A percentile compares a stretch with the other conserved stretches of the same genome.
These are phyloP conservation scores for Carcharodon carcharias DNA, from an alignment of 2,797 vertebrate genomes.

Conservation along the genomic window DNA sequence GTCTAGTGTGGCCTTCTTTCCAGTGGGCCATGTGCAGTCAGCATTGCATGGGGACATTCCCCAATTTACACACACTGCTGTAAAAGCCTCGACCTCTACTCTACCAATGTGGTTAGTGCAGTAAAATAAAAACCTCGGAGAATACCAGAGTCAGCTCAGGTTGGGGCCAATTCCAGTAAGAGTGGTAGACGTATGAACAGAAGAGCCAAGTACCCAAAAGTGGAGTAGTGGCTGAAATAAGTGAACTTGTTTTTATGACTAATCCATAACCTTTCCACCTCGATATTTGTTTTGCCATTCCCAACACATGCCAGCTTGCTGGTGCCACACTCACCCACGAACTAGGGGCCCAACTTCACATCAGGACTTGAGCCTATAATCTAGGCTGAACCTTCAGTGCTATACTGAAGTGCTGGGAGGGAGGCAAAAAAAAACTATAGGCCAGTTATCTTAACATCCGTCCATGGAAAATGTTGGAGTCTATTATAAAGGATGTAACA, in stretches of 20 bases:
- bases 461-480: no score
- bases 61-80: not conserved
- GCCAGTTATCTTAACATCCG: no score
- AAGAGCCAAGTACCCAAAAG: no score
- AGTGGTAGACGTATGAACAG: no score
- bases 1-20: not conserved
- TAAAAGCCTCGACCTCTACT: not conserved
- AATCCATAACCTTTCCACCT: not conserved
- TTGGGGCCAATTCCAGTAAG: no score
- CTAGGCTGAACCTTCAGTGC: not conserved
- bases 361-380: not conserved
- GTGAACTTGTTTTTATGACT: not conserved
- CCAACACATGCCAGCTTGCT: not conserved
- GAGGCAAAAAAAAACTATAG: no score
- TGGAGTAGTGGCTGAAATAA: not conserved
- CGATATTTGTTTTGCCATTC: not conserved
- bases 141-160: not conserved
- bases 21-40: not conserved
- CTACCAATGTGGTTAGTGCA: not conserved
- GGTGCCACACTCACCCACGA: not conserved
- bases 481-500: no score
- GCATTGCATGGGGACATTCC: not conserved
- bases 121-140: not conserved
- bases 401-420: not conserved
- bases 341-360: not conserved